These are phyloP conservation scores for Anodontia alba DNA, from an alignment of 2,888 invertebrate genomes.

Conservation along the genomic window DNA sequence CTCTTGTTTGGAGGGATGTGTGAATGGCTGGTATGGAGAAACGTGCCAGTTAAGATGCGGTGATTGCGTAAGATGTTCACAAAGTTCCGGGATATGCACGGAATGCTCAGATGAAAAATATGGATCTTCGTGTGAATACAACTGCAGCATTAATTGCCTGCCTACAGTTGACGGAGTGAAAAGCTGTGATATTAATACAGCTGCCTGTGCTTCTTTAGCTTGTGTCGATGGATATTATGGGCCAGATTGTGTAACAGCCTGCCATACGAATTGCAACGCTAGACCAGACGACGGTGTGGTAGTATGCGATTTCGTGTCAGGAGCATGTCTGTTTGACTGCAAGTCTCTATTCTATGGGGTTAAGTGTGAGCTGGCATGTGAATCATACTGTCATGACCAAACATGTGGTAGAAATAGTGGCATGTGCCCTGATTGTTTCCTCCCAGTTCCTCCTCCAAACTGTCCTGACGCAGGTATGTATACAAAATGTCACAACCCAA, in stretches of 20 bases:
- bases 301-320: slow-evolving; percentile 29
- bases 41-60: slow-evolving; percentile 38
- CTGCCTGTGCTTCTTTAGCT: slow-evolving; percentile 23
- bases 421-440: not conserved
- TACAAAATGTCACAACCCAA: no score
- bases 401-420: slow-evolving; percentile 29
- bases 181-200: slow-evolving; percentile 34
- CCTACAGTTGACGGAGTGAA: slow-evolving; percentile 3
- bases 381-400: slow-evolving; percentile 21
- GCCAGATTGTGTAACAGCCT: slow-evolving; percentile 24
- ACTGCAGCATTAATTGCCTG: slow-evolving; percentile 38
- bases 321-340: slow-evolving; percentile 38
- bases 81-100: slow-evolving; percentile 32
- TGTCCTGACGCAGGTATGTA: slow-evolving; percentile 4
- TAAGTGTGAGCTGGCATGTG: slow-evolving; percentile 36
- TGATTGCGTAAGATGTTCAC: slow-evolving; percentile 36
- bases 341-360: slow-evolving; percentile 29
- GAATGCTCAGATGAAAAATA: slow-evolving; percentile 35
- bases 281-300: not conserved
- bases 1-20: slow-evolving; percentile 32
- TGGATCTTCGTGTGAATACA: slow-evolving; percentile 22
- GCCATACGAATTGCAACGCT: slow-evolving; percentile 31
- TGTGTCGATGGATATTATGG: slow-evolving; percentile 37
- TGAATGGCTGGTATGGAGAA: slow-evolving; percentile 34
- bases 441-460: not conserved